These are phyloP conservation scores for Apodemia mormo DNA, from an alignment of 2,888 invertebrate genomes.

Conservation along the genomic window DNA sequence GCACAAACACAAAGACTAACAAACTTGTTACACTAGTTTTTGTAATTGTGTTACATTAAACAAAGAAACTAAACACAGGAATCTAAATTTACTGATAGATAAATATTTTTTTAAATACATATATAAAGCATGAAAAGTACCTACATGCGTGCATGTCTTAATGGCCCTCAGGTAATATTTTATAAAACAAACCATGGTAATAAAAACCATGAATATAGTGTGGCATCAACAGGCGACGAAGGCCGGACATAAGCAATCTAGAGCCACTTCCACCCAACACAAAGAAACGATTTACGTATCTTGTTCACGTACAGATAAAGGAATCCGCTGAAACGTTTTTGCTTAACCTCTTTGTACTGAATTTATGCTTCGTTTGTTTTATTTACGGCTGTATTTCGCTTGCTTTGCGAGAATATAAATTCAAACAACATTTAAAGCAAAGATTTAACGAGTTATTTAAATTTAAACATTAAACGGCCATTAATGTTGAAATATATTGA, in stretches of 20 bases:
- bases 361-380: constrained; percentile 3
- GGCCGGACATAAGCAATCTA: constrained; percentile 12
- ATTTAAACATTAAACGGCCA: background rate
- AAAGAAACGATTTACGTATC: constrained; percentile 12
- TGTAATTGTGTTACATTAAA: too few species aligned
- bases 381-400: background rate
- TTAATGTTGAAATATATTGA: background rate
- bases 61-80: too few species aligned
- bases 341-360: constrained; percentile 10
- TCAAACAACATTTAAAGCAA: background rate
- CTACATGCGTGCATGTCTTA: too few species aligned
- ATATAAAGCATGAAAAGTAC: too few species aligned
- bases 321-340: background rate
- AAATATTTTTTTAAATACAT: too few species aligned
- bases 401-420: background rate
- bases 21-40: too few species aligned
- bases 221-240: constrained; percentile 9
- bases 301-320: constrained; percentile 10
- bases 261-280: background rate
- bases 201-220: background rate
- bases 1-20: too few species aligned
- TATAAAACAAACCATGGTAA: background rate
- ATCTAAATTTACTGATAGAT: too few species aligned
- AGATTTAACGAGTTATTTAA: too few species aligned
- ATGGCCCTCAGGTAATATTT: background rate